Percentiles rank a stretch among this genome's conserved stretches.
These are phyloP conservation scores for Chrysolina haemoptera DNA, from an alignment of 2,888 invertebrate species.

Conservation along the genomic window DNA sequence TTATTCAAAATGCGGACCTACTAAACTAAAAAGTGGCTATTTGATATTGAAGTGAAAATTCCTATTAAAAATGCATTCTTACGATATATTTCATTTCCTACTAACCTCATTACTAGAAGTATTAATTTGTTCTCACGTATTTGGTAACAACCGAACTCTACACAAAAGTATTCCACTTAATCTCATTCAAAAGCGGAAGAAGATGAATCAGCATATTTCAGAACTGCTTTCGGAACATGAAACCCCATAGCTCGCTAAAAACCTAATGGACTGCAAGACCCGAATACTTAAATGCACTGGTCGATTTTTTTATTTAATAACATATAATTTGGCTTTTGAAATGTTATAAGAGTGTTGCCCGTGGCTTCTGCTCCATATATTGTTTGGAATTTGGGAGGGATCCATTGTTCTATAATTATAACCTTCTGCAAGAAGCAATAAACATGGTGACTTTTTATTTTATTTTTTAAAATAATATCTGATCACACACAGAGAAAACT, in stretches of 20 bases:
- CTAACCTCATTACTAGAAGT: background rate
- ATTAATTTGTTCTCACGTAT: background rate
- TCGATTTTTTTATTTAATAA: conserved; percentile 65
- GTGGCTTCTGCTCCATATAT: conserved; percentile 65
- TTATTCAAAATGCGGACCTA: no score
- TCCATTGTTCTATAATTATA: conserved; percentile 66
- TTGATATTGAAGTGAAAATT: no score
- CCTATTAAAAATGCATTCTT: no score
- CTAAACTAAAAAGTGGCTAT: no score
- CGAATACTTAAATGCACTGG: conserved; percentile 49
- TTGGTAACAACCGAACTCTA: no score
- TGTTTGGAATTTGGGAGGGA: conserved; percentile 53
- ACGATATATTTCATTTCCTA: no score
- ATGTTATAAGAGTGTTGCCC: conserved; percentile 63
- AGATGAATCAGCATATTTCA: conserved; percentile 2
- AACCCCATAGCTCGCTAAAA: conserved; percentile 41
- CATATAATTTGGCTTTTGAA: conserved; percentile 66
- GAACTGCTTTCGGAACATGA: conserved; percentile 11
- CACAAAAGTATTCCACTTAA: background rate
- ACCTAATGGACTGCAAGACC: conserved; percentile 49
- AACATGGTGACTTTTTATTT: conserved; percentile 34
- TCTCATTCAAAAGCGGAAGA: background rate
- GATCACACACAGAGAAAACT: background rate
- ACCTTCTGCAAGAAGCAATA: conserved; percentile 54
- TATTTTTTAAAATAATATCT: conserved; percentile 15